Conservation (phyloP, 1,140 invertebrate species). For the Brachionus rubens region DNA sequence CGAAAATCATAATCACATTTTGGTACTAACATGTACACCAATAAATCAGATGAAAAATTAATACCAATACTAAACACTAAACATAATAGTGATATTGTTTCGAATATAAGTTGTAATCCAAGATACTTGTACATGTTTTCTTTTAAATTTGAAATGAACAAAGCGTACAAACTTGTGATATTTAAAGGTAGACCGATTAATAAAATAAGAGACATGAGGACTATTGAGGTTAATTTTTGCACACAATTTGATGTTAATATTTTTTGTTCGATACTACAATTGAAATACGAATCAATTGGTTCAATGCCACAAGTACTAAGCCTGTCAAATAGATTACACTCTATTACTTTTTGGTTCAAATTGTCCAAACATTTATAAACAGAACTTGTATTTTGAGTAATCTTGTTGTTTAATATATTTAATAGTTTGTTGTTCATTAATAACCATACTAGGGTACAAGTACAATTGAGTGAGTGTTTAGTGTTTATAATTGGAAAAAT, state of each 20-base stretch:
- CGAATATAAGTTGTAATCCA: neutral
- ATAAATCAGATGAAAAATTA: neutral
- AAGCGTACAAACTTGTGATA: neutral
- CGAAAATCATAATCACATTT: neutral
- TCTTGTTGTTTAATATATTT: neutral
- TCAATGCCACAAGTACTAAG: neutral
- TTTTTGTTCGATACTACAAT: no score
- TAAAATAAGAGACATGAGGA: neutral
- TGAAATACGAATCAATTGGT: neutral
- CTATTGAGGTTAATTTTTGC: neutral
- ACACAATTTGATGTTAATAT: neutral
- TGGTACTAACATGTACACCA: neutral
- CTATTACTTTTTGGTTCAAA: neutral
- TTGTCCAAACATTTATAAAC: neutral
- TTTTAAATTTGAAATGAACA: neutral
- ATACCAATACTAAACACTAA: neutral
- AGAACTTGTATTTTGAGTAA: neutral
- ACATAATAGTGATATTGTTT: neutral
- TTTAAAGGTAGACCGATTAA: neutral
- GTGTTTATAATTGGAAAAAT: slow-evolving; percentile 5
- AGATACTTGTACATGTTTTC: neutral
- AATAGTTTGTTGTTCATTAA: neutral
- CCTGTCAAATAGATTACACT: neutral
- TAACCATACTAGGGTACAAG: slow-evolving; percentile 10
- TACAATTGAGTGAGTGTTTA: neutral